Conservation (phyloP, 1,140 invertebrate genomes). For the Magallana ariakensis region DNA sequence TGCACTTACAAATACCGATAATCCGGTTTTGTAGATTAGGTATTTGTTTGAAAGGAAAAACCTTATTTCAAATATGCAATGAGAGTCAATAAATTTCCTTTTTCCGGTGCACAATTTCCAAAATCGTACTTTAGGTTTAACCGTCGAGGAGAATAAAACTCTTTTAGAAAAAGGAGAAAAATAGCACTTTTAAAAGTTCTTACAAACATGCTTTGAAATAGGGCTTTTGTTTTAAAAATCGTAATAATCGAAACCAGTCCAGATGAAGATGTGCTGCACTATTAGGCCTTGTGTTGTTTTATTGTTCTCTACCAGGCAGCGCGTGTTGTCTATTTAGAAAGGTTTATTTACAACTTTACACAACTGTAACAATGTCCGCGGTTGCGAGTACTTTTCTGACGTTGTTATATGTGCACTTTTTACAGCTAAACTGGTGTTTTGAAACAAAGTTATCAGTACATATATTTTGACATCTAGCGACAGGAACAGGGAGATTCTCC, state of each 20-base stretch:
- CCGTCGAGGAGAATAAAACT: background rate
- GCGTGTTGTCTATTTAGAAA: background rate
- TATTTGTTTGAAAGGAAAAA: background rate
- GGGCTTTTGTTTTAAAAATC: slow-evolving; percentile 12
- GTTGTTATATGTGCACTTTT: too few relatives aligned
- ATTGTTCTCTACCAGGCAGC: background rate
- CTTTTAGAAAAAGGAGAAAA: background rate
- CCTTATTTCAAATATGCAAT: background rate
- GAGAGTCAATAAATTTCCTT: slow-evolving; percentile 26
- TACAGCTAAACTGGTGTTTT: too few relatives aligned
- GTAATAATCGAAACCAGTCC: background rate
- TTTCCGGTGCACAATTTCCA: slow-evolving; percentile 12
- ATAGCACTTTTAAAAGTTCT: background rate
- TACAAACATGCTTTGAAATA: background rate
- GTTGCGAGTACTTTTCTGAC: too few relatives aligned
- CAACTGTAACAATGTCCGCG: too few relatives aligned
- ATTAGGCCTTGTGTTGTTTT: background rate
- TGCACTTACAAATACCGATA: slow-evolving; percentile 24
- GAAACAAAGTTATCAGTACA: too few relatives aligned
- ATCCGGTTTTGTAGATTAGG: background rate
- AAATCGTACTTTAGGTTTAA: background rate
- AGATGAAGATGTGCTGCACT: background rate
- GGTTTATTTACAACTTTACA: background rate
- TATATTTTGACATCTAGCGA: too few relatives aligned
- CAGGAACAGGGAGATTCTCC: too few relatives aligned